phyloP scores from a whole-genome alignment of 2,888 invertebrate species.

The Pantelozetes paolii region DNA sequence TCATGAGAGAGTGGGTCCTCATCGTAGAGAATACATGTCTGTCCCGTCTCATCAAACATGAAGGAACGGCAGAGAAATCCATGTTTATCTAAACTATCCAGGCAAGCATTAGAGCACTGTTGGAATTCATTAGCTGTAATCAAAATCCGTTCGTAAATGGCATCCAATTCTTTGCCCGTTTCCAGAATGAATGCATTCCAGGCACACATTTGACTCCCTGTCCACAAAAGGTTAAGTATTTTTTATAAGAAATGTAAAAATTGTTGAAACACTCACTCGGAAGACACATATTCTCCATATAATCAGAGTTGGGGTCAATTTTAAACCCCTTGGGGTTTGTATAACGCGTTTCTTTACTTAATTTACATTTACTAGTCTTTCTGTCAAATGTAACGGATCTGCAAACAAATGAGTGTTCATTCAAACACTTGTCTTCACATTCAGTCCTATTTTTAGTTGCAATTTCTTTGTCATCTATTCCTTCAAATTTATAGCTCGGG shows the following conservation, averaged over 20 bases:
- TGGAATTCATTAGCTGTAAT: constrained; percentile 46
- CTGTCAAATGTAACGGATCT: constrained; percentile 79
- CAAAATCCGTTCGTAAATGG: constrained; percentile 47
- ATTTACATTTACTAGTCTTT: constrained; percentile 68
- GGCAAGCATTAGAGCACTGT: constrained; percentile 47
- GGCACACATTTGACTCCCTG: constrained; percentile 44
- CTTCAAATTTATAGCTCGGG: constrained; percentile 48
- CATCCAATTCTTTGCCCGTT: constrained; percentile 47
- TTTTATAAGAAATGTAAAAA: neutral
- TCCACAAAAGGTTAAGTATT: neutral
- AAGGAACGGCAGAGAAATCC: constrained; percentile 59
- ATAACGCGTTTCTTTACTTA: constrained; percentile 75
- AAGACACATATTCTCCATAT: constrained; percentile 82
- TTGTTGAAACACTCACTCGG: constrained; percentile 62
- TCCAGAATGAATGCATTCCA: constrained; percentile 48
- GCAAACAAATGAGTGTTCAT: constrained; percentile 70
- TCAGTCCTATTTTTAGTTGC: constrained; percentile 79
- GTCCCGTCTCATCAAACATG: constrained; percentile 79
- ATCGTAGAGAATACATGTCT: constrained; percentile 81
- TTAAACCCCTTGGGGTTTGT: constrained; percentile 78
- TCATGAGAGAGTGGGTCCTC: constrained; percentile 55
- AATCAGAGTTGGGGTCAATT: constrained; percentile 80
- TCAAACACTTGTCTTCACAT: constrained; percentile 82
- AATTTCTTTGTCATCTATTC: constrained; percentile 64
- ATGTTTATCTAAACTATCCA: constrained; percentile 46